phyloP scores from a whole-genome alignment of 2,113 vertebrate genomes.

The Pachycephala philippinensis region DNA sequence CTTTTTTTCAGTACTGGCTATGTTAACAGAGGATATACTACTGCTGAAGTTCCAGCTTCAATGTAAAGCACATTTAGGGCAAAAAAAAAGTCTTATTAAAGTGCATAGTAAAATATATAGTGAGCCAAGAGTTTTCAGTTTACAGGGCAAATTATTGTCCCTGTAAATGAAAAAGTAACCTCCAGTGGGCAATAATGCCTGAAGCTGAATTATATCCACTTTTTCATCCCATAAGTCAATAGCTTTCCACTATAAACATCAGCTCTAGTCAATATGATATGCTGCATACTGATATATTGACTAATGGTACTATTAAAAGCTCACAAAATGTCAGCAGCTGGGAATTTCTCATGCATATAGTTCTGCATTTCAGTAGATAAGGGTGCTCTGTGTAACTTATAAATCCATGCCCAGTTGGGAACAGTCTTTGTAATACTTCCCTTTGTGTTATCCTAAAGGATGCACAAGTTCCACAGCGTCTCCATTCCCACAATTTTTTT shows the following conservation, averaged over 20 bases:
- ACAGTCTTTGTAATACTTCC: neutral
- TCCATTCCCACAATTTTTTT: neutral
- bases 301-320: constrained; percentile 64
- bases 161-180: constrained; percentile 62
- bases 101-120: constrained; percentile 40
- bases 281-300: constrained; percentile 66
- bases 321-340: constrained; percentile 56
- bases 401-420: constrained; percentile 21
- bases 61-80: neutral
- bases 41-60: neutral
- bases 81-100: constrained; percentile 34
- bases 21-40: neutral
- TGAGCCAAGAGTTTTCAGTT: constrained; percentile 52
- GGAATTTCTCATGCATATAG: constrained; percentile 50
- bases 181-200: constrained; percentile 58
- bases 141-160: constrained; percentile 63
- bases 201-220: constrained; percentile 61
- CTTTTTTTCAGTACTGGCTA: neutral
- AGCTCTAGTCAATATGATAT: constrained; percentile 65
- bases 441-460: neutral
- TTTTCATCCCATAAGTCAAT: constrained; percentile 65
- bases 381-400: constrained; percentile 6
- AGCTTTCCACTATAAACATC: constrained; percentile 67
- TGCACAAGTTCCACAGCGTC: neutral
- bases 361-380: constrained; percentile 51